These are phyloP conservation scores for Siniperca knerii DNA, from an alignment of 2,113 vertebrate genomes.

Conservation along the genomic window DNA sequence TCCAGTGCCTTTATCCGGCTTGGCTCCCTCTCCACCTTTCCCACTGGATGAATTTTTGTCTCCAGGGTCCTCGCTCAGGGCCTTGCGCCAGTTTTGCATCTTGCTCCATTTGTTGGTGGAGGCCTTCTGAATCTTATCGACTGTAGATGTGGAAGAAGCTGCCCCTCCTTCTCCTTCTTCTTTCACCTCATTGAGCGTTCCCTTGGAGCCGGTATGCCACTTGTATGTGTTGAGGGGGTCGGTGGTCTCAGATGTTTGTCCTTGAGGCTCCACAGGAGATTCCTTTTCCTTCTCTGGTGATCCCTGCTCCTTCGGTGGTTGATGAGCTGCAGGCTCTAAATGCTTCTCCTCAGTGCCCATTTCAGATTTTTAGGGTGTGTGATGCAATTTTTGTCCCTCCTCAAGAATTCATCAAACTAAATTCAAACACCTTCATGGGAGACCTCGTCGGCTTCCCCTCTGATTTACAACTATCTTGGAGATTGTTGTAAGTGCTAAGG, in stretches of 20 bases:
- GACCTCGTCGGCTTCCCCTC: not conserved
- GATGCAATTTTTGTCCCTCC: not conserved
- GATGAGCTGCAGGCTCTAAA: conserved; percentile 63
- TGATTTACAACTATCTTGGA: not conserved
- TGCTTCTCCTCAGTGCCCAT: conserved; percentile 83
- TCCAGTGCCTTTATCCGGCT: conserved; percentile 44
- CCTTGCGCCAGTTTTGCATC: conserved; percentile 88
- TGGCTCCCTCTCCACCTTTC: conserved; percentile 38
- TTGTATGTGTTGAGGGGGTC: conserved; percentile 82
- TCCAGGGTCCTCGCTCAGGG: conserved; percentile 81
- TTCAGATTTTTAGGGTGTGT: not conserved
- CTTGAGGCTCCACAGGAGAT: conserved; percentile 39
- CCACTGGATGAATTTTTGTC: conserved; percentile 53
- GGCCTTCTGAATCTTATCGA: conserved; percentile 76
- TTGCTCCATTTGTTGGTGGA: conserved; percentile 83
- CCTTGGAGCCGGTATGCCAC: conserved; percentile 83
- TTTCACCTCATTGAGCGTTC: conserved; percentile 46
- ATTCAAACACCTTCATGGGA: conserved; percentile 9
- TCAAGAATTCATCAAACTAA: conserved; percentile 29
- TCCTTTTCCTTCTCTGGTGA: conserved; percentile 66
- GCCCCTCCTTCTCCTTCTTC: conserved; percentile 45
- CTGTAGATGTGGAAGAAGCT: conserved; percentile 41
- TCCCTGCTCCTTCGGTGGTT: conserved; percentile 53
- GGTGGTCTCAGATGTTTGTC: conserved; percentile 49
- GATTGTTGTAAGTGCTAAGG: not conserved